Percentiles rank a stretch among this genome's conserved stretches.
Conservation (phyloP, 2,888 invertebrate species). For the Scrobipalpa atriplicella region DNA sequence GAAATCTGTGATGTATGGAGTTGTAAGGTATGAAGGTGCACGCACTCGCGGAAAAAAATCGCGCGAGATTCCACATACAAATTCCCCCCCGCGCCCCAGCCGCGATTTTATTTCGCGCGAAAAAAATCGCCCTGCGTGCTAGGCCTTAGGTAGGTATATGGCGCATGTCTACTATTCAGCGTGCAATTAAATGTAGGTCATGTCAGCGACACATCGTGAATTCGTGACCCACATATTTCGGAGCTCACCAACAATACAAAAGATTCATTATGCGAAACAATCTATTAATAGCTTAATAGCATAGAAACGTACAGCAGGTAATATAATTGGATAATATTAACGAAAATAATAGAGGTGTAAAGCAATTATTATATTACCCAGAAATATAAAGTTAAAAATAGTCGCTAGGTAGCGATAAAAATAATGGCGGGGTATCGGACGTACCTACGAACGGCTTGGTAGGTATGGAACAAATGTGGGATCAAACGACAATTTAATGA, state of each 20-base stretch:
- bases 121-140: no score
- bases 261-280: constrained; percentile 26
- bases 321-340: constrained; percentile 30
- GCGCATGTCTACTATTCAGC: not conserved
- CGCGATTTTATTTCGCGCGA: no score
- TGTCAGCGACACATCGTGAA: constrained; percentile 10
- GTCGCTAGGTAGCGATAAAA: constrained; percentile 66
- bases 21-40: no score
- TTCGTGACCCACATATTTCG: constrained; percentile 17
- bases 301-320: constrained; percentile 24
- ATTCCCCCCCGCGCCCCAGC: no score
- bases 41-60: no score
- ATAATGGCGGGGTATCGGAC: constrained; percentile 51
- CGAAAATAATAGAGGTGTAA: constrained; percentile 49
- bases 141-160: no score
- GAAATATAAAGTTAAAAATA: constrained; percentile 65
- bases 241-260: constrained; percentile 22
- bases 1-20: no score
- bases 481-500: no score
- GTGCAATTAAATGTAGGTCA: constrained; percentile 23
- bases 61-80: no score
- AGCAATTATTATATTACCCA: constrained; percentile 62
- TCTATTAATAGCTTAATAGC: constrained; percentile 29
- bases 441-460: not conserved
- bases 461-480: no score